Evolutionary conservation across 2,888 invertebrate species (phyloP), one percentile per base, ranked within the genome.

Genomic region (Yponomeuta cagnagella): DNA sequence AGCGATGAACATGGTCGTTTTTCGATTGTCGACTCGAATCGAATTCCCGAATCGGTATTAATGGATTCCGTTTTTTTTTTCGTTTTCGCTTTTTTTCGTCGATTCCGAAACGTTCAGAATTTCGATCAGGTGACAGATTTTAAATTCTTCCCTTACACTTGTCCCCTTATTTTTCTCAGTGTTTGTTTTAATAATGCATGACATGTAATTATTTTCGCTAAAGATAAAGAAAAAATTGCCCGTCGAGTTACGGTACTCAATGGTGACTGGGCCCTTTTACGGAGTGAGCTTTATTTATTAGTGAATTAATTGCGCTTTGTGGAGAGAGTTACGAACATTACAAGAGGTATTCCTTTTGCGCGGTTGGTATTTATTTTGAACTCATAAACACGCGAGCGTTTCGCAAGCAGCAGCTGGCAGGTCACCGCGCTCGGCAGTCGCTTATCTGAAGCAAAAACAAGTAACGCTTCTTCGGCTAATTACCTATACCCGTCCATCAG

Each of bases 141-240:
- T 86, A 88, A 90, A 90, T 90, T 91, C 88, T 89, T 89, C 82
- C 79, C 87, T 90, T 91, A 90, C 90, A 91, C 90, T 91, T 91
- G 89, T 84, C 79, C 77, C 77, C 78, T 77, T 74, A 76, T 80
- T 83, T 88, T 88, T 82, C 74, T 70, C 63, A 70, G 75, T 82
- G 79, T 84, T 86, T 84, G 85, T 82, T 88, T 90, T 80, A 87
- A 91, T 90, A 90, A 91, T 90, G 86, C 88, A 89, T 90, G 86
- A 87, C 78, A 80, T 84, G 86, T 88, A 85, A 87, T 89, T 88
- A 88, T 87, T 88, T 88, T 86, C 80, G 83, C 82, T 84, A 83
- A 58, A 82, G 80, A 85, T 77, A 77, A 73, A 74, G 74, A 77
- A 84, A 85, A 84, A 84, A 81, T 58, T 76, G 73, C 73, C 77